These are phyloP conservation scores for Hucho hucho DNA, from an alignment of 2,113 vertebrate species.

Conservation along the genomic window DNA sequence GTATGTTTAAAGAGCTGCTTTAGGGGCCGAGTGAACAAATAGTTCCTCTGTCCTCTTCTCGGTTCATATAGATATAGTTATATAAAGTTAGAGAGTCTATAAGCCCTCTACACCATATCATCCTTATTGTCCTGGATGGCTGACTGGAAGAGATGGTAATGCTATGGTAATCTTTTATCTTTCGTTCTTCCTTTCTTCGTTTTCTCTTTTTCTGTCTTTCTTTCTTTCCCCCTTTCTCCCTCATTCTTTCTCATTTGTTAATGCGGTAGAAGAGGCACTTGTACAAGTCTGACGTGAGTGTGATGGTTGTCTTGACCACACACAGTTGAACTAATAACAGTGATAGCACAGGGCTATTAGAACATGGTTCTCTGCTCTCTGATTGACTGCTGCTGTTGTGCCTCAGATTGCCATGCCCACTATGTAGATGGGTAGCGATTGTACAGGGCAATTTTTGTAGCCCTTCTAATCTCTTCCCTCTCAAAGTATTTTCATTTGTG, in stretches of 20 bases:
- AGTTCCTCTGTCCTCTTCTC: not conserved
- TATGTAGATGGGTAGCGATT: slow-evolving; percentile 56
- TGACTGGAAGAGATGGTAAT: no score
- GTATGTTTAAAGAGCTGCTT: no score
- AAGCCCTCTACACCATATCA: not conserved
- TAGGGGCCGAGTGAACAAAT: no score
- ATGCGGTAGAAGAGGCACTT: not conserved
- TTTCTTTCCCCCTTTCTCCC: not conserved
- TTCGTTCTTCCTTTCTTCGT: slow-evolving; percentile 3
- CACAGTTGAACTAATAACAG: not conserved
- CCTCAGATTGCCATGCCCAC: slow-evolving; percentile 16
- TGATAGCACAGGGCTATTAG: slow-evolving; percentile 58
- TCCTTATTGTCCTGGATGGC: not conserved
- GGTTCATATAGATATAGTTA: not conserved
- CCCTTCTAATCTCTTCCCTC: slow-evolving; percentile 53
- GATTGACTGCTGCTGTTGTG: slow-evolving; percentile 49
- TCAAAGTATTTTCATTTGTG: slow-evolving; percentile 35
- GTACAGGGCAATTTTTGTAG: slow-evolving; percentile 41
- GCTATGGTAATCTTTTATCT: not conserved
- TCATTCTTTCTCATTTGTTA: not conserved
- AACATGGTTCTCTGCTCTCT: slow-evolving; percentile 12
- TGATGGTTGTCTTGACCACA: not conserved
- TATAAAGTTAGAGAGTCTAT: not conserved
- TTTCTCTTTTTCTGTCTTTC: slow-evolving; percentile 9
- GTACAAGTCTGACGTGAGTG: not conserved